phyloP scores from a whole-genome alignment of 1,140 invertebrate species.

The Nebria ingens region DNA sequence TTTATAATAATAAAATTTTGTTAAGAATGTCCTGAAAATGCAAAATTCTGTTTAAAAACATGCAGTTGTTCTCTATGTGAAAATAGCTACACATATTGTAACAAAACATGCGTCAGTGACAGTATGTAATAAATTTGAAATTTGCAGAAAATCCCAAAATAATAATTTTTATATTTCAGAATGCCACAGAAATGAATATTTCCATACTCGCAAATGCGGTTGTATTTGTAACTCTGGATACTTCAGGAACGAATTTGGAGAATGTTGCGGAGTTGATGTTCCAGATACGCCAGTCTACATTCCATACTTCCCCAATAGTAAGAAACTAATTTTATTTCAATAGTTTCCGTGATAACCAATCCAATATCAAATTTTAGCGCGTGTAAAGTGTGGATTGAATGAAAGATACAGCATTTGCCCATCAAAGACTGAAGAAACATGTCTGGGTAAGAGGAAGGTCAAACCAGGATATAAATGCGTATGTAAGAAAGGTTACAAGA shows the following conservation, averaged over 20 bases:
- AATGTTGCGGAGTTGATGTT: background rate
- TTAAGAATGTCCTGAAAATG: background rate
- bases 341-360: no score
- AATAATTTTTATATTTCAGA: constrained; percentile 1
- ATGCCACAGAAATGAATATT: background rate
- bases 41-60: background rate
- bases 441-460: background rate
- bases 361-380: background rate
- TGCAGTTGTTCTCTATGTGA: background rate
- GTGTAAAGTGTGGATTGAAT: background rate
- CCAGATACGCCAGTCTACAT: background rate
- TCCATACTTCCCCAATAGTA: background rate
- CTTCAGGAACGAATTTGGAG: background rate
- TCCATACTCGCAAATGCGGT: background rate
- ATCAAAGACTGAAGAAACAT: background rate
- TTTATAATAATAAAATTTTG: background rate
- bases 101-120: background rate
- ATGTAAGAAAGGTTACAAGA: background rate
- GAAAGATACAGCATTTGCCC: constrained; percentile 13
- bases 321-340: no score
- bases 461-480: background rate
- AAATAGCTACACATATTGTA: background rate
- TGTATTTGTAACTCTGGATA: background rate
- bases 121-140: background rate
- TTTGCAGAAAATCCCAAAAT: background rate